A percentile compares a stretch with the other conserved stretches of the same genome.
Conservation (phyloP, 2,797 vertebrate genomes). For the Sorex maritimensis region DNA sequence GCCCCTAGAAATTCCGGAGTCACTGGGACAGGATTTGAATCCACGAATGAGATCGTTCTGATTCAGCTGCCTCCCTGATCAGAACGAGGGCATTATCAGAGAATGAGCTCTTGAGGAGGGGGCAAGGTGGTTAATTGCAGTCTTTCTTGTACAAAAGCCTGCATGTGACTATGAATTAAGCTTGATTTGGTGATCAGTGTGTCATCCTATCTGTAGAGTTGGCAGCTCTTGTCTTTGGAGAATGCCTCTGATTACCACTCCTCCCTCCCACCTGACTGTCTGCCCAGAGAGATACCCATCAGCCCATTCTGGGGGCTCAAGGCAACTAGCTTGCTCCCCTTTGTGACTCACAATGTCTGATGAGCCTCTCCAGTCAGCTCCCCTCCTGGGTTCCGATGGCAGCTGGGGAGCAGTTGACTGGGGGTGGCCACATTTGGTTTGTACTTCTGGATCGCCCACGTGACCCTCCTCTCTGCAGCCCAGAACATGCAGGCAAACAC, state of each 20-base stretch:
- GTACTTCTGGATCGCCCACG: constrained; percentile 74
- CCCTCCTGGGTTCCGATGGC: constrained; percentile 51
- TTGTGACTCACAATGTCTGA: constrained; percentile 54
- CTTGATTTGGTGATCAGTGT: constrained; percentile 75
- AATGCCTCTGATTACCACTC: constrained; percentile 77
- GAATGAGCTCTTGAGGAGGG: not conserved
- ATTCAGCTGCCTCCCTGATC: constrained; percentile 30
- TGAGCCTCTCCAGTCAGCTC: constrained; percentile 39
- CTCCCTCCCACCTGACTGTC: constrained; percentile 68
- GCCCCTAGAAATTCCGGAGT: constrained; percentile 51
- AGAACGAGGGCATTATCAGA: constrained; percentile 41
- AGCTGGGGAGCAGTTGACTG: constrained; percentile 73
- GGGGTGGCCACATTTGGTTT: not conserved
- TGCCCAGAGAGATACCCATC: constrained; percentile 3
- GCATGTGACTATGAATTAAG: constrained; percentile 74
- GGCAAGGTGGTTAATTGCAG: constrained; percentile 48
- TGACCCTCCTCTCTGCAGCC: constrained; percentile 54
- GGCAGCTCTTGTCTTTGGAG: constrained; percentile 73
- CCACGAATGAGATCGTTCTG: constrained; percentile 15
- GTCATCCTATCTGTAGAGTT: constrained; percentile 65
- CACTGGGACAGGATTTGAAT: constrained; percentile 44
- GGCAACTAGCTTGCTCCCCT: constrained; percentile 10
- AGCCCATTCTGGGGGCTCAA: constrained; percentile 47
- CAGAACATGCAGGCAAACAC: constrained; percentile 42
- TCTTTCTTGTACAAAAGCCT: constrained; percentile 66